Conservation (phyloP, 1,140 invertebrate genomes). For the Dinothrombium tinctorium region DNA sequence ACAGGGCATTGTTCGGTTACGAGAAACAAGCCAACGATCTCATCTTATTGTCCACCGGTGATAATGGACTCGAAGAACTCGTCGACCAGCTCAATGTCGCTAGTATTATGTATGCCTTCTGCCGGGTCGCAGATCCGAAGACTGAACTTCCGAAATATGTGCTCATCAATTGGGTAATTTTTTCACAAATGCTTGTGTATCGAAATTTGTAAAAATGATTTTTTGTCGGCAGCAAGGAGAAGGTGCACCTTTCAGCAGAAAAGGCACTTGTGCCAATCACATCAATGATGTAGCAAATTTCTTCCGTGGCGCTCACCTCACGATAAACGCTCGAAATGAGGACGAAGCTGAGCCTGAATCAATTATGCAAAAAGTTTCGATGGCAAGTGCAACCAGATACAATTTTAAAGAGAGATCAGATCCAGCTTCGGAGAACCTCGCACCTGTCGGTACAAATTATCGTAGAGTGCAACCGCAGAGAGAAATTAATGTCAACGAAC, state of each 20-base stretch:
- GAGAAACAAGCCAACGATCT: no score
- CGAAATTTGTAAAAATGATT: no score
- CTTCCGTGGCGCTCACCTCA: slow-evolving; percentile 56
- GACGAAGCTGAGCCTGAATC: slow-evolving; percentile 64
- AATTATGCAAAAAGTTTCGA: slow-evolving; percentile 53
- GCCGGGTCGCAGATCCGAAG: no score
- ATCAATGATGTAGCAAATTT: slow-evolving; percentile 51
- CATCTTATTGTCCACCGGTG: no score
- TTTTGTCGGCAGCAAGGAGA: slow-evolving; percentile 79
- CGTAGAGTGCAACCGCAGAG: slow-evolving; percentile 33
- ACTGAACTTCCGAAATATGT: no score
- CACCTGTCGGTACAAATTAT: slow-evolving; percentile 28
- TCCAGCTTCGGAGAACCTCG: slow-evolving; percentile 20
- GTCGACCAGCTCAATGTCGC: no score
- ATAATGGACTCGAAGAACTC: no score
- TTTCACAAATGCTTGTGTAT: no score
- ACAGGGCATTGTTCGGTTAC: no score
- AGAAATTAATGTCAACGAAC: slow-evolving; percentile 57
- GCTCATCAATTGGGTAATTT: no score
- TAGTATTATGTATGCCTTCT: no score
- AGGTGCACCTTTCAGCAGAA: slow-evolving; percentile 64
- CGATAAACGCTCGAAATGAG: slow-evolving; percentile 65
- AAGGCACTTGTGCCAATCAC: slow-evolving; percentile 77
- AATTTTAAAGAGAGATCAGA: slow-evolving; percentile 43
- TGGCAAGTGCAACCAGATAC: slow-evolving; percentile 52